Evolutionary conservation across 1,140 invertebrate genomes (phyloP).

Genomic region (Gyrodactylus bullatarudis): DNA sequence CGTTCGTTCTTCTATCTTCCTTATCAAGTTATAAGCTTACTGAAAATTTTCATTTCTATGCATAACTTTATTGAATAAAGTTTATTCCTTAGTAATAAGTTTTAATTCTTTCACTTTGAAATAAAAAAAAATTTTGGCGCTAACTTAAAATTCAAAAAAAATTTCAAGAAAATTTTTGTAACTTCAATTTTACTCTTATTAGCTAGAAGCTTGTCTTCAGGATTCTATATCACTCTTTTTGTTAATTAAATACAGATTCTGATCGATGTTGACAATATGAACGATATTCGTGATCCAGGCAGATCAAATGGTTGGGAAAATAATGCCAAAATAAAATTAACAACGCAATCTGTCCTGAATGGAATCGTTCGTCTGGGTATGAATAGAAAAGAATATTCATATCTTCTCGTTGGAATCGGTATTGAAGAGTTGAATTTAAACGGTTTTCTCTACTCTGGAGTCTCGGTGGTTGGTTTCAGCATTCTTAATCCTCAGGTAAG

Average conservation of each 20-base stretch:
- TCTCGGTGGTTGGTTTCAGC: conserved; percentile 74
- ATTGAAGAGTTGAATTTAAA: conserved; percentile 15
- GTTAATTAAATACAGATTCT: too few relatives aligned
- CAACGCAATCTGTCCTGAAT: not conserved
- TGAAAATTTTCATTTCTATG: too few relatives aligned
- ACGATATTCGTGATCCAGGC: not conserved
- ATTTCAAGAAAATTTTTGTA: not conserved
- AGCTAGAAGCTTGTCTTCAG: too few relatives aligned
- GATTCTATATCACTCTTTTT: too few relatives aligned
- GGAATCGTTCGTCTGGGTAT: not conserved
- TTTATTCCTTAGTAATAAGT: too few relatives aligned
- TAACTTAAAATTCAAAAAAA: too few relatives aligned
- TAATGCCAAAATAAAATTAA: too few relatives aligned
- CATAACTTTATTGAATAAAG: too few relatives aligned
- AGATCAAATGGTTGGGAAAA: not conserved
- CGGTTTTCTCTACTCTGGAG: conserved; percentile 44
- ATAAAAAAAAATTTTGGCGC: too few relatives aligned
- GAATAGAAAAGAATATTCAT: conserved; percentile 5
- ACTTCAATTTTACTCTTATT: not conserved
- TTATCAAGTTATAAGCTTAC: too few relatives aligned
- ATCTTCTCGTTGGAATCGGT: conserved; percentile 2
- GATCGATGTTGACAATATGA: not conserved
- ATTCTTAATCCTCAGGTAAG: conserved; percentile 36
- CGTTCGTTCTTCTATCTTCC: too few relatives aligned
- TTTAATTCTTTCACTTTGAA: too few relatives aligned